Percentiles rank a stretch among this genome's conserved stretches.
phyloP scores from a whole-genome alignment of 1,140 invertebrate species.

The Macrobrachium nipponense region DNA sequence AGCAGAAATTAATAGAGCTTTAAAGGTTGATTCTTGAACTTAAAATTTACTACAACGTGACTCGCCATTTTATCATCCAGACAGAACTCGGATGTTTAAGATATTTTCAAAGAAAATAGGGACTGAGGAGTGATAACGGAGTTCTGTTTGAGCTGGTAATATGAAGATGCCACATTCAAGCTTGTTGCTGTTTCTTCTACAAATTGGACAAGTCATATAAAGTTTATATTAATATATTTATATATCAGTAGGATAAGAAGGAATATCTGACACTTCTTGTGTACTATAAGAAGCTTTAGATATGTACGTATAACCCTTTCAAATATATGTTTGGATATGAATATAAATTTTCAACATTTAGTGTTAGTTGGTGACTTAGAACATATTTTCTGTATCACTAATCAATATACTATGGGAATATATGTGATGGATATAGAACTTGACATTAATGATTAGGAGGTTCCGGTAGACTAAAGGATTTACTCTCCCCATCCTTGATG shows the following conservation, averaged over 20 bases:
- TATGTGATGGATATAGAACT: too few species aligned
- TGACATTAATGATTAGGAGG: too few species aligned
- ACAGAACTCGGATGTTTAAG: too few species aligned
- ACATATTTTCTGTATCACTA: background rate
- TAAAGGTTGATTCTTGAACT: too few species aligned
- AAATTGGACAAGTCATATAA: slow-evolving; percentile 62
- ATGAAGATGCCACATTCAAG: background rate
- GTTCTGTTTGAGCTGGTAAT: background rate
- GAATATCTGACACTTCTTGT: slow-evolving; percentile 34
- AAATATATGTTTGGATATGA: slow-evolving; percentile 1
- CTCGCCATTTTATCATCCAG: too few species aligned
- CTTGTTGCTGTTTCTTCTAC: slow-evolving; percentile 34
- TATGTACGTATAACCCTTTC: background rate
- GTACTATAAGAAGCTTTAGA: slow-evolving; percentile 37
- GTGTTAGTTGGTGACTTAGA: background rate
- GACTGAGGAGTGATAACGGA: background rate
- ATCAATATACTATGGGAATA: too few species aligned
- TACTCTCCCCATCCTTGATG: too few species aligned
- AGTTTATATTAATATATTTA: slow-evolving; percentile 51
- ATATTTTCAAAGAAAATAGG: background rate
- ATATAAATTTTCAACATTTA: slow-evolving; percentile 31
- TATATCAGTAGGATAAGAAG: slow-evolving; percentile 42
- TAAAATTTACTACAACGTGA: too few species aligned
- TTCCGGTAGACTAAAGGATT: too few species aligned
- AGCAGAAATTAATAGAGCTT: too few species aligned